Base-by-base conservation (phyloP, 2,888 invertebrate genomes). In the Tridacna crocea region DNA sequence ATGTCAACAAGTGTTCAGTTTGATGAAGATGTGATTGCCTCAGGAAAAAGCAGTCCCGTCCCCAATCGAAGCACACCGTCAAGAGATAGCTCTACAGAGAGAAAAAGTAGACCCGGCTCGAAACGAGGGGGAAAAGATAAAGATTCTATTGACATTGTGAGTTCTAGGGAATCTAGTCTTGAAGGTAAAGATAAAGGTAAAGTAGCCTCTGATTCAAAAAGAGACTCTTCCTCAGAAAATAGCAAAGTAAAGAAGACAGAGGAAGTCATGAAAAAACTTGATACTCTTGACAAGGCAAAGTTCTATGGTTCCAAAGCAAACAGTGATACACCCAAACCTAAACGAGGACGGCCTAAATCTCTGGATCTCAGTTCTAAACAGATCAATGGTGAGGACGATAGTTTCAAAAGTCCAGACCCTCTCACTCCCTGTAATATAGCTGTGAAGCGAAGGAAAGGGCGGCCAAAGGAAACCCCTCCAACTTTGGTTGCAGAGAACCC, bases 401-500 rank as follows among this genome's bases (percentile, higher is more conserved):
- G 72, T 72, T 86, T 86, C 55, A 82, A 82, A 74, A 86, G 86
- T 73, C 86, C 86, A 51, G 79, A 83, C 58, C 86, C 83, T 8
- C 63, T 86, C 22, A 84, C 86, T 13, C 86, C 86, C 4, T 84
- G 83, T 70, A 86, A 86, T 73, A 63, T 84, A 51, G 75, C 77
- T n/a, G 72, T 86, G 3, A 86, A 86, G 76, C 27, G 78, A 15
- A 79, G 77, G 51, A 82, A 82, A 79, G 86, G 86, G n/a, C 60
- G 86, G 55, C 86, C 86, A 17, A 86, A 86, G 63, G 83, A 86
- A 75, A 86, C 86, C 0, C 86, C 86, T 12, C 86, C 86, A n/a
- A 82, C 82, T 6, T 72, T 86, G 55, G 79, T 77, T 55, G 80
- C 82, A 19, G 85, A 85, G 65, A 72, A 75, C 26, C 80, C 85